phyloP scores from a whole-genome alignment of 2,888 invertebrate species.

The Alcis repandata region DNA sequence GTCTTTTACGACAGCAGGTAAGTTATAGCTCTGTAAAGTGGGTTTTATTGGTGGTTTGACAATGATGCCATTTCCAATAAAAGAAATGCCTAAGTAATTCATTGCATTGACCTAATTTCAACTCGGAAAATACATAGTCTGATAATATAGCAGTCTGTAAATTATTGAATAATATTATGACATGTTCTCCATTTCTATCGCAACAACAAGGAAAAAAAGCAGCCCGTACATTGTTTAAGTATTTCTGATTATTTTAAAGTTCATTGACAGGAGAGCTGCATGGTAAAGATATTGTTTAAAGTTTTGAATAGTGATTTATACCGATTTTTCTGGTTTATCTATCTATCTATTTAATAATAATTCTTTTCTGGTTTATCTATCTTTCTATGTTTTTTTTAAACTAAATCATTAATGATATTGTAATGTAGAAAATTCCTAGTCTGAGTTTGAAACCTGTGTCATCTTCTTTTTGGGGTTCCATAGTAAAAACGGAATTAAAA shows the following conservation, averaged over 20 bases:
- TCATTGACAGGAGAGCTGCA: neutral
- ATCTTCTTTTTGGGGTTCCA: too few species aligned
- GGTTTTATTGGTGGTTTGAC: slow-evolving; percentile 1
- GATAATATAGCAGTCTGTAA: neutral
- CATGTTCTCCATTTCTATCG: neutral
- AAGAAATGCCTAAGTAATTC: slow-evolving; percentile 1
- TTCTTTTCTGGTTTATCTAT: too few species aligned
- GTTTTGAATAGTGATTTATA: too few species aligned
- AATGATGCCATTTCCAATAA: neutral
- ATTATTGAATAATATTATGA: neutral
- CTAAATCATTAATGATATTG: too few species aligned
- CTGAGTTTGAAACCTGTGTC: too few species aligned
- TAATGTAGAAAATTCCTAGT: too few species aligned
- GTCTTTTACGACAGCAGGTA: slow-evolving; percentile 10
- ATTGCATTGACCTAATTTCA: neutral
- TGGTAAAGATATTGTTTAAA: too few species aligned
- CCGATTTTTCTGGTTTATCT: too few species aligned
- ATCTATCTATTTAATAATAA: too few species aligned
- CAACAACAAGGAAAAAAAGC: neutral
- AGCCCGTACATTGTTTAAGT: neutral
- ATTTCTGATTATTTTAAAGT: neutral
- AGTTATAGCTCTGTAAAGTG: neutral
- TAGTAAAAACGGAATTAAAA: too few species aligned
- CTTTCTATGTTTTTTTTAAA: too few species aligned
- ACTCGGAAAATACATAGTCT: neutral